Evolutionary conservation across 2,888 invertebrate genomes (phyloP).

Genomic region (Oligia latruncula): DNA sequence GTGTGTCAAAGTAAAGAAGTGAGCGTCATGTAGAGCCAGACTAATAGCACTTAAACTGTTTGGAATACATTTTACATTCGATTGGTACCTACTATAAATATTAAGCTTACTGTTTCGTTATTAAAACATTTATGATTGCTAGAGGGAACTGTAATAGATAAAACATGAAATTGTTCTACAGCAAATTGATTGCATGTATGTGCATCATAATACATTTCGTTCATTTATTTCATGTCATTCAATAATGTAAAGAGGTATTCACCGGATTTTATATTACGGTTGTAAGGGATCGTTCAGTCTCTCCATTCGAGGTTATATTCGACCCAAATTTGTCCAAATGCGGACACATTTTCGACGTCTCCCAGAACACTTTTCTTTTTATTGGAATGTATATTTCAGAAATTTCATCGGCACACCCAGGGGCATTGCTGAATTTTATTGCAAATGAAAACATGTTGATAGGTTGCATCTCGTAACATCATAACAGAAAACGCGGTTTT

Average conservation of each 20-base stretch:
- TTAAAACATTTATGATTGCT: not conserved
- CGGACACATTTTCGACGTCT: constrained; percentile 83
- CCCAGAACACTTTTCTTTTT: constrained; percentile 82
- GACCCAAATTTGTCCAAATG: constrained; percentile 85
- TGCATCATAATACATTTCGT: constrained; percentile 18
- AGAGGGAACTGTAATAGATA: no score
- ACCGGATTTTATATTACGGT: constrained; percentile 81
- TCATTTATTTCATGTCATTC: constrained; percentile 67
- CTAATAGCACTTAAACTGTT: constrained; percentile 5
- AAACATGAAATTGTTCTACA: not conserved
- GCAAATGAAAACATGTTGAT: constrained; percentile 77
- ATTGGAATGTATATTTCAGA: constrained; percentile 84
- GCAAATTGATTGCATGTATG: not conserved
- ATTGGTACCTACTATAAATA: not conserved
- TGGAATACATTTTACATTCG: constrained; percentile 1
- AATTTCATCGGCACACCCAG: constrained; percentile 75
- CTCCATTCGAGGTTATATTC: constrained; percentile 82
- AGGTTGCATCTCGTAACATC: constrained; percentile 73
- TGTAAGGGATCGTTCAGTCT: constrained; percentile 81
- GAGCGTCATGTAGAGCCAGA: constrained; percentile 11
- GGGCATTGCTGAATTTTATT: constrained; percentile 74
- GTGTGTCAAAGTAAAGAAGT: constrained; percentile 34
- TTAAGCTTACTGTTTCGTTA: not conserved
- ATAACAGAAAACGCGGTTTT: constrained; percentile 54
- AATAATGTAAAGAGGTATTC: constrained; percentile 79